Base-by-base conservation (phyloP, 2,113 vertebrate genomes). In the Tinamus guttatus region DNA sequence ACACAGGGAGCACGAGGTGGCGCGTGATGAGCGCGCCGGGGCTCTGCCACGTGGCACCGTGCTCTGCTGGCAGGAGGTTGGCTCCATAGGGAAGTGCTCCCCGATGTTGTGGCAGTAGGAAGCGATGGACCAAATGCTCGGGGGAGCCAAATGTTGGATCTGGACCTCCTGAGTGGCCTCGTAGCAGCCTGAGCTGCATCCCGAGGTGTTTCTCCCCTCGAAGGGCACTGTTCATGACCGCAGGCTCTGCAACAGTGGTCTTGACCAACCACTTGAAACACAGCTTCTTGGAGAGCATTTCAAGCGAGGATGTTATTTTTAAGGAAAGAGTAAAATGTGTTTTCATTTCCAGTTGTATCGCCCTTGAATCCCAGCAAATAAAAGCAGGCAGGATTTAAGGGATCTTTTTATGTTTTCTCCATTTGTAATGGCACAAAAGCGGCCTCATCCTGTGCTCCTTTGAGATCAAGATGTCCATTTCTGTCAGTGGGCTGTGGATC, bases 381-480 rank as follows among this genome's bases (percentile, higher is more conserved):
- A 52, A 73, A 54, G 18, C 34, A 54, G 24, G 38, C 13, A 28
- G 69, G 51, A 20, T 40, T 25, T 73, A 38, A 38, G 51, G 36
- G 34, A 73, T 21, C 34, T 13, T 38, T 49, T 49, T 49, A 19
- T 73, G 27, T 52, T 73, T 38, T 19, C 68, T 52, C 36, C 51
- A 28, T 25, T 4, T 13, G 13, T 30, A 15, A 13, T 54, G 49
- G 32, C 6, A 2, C 2, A 4, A 24, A 56, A 13, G 7, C 21
- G 5, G 81, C 64, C 49, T 0, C 0, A 13, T 19, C 21, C 22
- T 34, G 65, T 18, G 13, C 69, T 36, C 27, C 17, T 58, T 38
- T 54, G 47, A 30, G 34, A 17, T 15, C n/a, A 51, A 51, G 49
- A 13, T 38, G 9, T 9, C 19, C 3, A 0, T 14, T 64, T 5